phyloP scores from a whole-genome alignment of 1,140 invertebrate species.

The Carposina sasakii region DNA sequence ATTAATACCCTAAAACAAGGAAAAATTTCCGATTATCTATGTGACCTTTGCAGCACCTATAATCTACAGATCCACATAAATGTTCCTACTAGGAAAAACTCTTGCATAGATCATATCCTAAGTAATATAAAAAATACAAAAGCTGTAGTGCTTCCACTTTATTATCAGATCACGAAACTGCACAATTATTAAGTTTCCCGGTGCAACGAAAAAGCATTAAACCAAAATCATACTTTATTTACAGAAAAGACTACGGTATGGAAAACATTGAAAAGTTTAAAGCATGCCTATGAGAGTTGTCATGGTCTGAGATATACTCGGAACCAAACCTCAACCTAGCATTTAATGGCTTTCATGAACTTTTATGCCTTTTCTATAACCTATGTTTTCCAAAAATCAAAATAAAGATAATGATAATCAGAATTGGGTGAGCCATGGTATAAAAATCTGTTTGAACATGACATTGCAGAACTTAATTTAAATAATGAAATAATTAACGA shows the following conservation, averaged over 20 bases:
- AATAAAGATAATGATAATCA: constrained; percentile 1
- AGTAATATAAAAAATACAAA: neutral
- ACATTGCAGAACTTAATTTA: too few relatives aligned
- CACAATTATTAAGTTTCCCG: neutral
- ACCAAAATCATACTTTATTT: neutral
- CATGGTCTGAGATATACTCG: neutral
- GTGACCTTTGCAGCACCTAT: neutral
- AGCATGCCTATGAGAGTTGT: neutral
- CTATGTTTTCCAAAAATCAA: constrained; percentile 1
- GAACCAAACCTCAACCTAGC: neutral
- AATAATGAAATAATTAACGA: too few relatives aligned
- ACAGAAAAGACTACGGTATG: neutral
- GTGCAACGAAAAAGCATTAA: too few relatives aligned
- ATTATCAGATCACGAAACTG: neutral
- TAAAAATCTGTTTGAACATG: too few relatives aligned
- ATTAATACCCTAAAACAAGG: neutral
- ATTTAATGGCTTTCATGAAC: neutral
- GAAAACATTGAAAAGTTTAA: neutral
- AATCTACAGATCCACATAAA: neutral
- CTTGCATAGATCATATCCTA: neutral
- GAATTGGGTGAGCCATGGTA: neutral
- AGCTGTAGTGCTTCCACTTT: neutral
- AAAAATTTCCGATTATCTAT: neutral
- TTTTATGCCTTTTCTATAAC: neutral
- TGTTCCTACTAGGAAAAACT: neutral